phyloP scores from a whole-genome alignment of 2,888 invertebrate genomes.

The Epistrophe eligans region DNA sequence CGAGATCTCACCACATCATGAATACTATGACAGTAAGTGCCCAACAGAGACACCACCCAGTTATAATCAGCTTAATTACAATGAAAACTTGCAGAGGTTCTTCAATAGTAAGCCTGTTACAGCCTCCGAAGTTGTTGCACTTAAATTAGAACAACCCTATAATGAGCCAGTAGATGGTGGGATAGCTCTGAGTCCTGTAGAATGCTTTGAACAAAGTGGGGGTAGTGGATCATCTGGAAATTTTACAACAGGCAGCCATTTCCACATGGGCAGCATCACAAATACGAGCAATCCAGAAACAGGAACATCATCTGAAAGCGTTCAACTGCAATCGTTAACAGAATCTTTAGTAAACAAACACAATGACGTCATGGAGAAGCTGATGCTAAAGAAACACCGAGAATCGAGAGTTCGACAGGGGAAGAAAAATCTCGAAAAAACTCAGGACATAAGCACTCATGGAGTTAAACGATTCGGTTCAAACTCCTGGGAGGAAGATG shows the following conservation, averaged over 20 bases:
- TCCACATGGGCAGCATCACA: slow-evolving; percentile 85
- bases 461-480: slow-evolving; percentile 87
- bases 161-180: slow-evolving; percentile 81
- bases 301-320: slow-evolving; percentile 82
- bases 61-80: slow-evolving; percentile 94
- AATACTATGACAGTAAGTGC: slow-evolving; percentile 91
- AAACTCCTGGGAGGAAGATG: slow-evolving; percentile 86
- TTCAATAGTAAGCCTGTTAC: slow-evolving; percentile 88
- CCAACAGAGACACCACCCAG: slow-evolving; percentile 92
- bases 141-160: slow-evolving; percentile 83
- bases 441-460: slow-evolving; percentile 83
- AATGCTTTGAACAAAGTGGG: slow-evolving; percentile 85
- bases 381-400: slow-evolving; percentile 89
- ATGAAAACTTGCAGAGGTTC: slow-evolving; percentile 90
- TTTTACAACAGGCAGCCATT: slow-evolving; percentile 86
- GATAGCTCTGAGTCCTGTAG: slow-evolving; percentile 80
- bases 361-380: slow-evolving; percentile 92
- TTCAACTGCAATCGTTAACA: slow-evolving; percentile 86
- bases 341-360: slow-evolving; percentile 88
- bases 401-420: slow-evolving; percentile 86
- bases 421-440: slow-evolving; percentile 81
- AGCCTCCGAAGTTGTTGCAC: slow-evolving; percentile 85
- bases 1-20: slow-evolving; percentile 93
- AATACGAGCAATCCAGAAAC: slow-evolving; percentile 84
- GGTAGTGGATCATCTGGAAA: slow-evolving; percentile 87